These are phyloP conservation scores for Perodicticus potto DNA, from an alignment of 2,797 vertebrate species.

Conservation along the genomic window DNA sequence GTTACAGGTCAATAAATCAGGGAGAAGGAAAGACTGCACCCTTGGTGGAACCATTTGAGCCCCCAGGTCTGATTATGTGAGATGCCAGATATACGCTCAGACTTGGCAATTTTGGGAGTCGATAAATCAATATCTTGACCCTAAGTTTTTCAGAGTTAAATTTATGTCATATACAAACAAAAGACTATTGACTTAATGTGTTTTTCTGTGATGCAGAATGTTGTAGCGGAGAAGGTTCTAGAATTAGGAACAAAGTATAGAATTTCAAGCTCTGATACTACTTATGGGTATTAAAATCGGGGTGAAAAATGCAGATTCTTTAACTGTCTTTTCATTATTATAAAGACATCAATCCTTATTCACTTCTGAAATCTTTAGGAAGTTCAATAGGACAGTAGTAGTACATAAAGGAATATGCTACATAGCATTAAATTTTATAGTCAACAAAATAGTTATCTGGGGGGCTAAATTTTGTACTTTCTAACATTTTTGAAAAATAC, in stretches of 20 bases:
- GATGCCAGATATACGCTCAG: not conserved
- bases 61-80: not conserved
- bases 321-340: not conserved
- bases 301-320: not conserved
- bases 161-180: not conserved
- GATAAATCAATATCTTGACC: not conserved
- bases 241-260: not conserved
- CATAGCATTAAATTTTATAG: not conserved
- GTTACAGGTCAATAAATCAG: not conserved
- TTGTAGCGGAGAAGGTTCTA: not conserved
- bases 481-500: not conserved
- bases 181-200: not conserved
- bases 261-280: not conserved
- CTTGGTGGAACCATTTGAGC: not conserved
- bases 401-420: no score
- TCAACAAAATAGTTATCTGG: not conserved
- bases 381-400: not conserved
- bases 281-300: not conserved
- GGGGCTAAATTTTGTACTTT: not conserved
- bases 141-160: not conserved
- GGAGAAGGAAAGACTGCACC: rapidly evolving
- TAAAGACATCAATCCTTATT: not conserved
- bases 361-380: not conserved
- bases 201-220: not conserved
- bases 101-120: not conserved